Percentiles rank a stretch among this genome's conserved stretches.
Conservation (phyloP, 1,140 invertebrate genomes). For the Trichonephila inaurata region DNA sequence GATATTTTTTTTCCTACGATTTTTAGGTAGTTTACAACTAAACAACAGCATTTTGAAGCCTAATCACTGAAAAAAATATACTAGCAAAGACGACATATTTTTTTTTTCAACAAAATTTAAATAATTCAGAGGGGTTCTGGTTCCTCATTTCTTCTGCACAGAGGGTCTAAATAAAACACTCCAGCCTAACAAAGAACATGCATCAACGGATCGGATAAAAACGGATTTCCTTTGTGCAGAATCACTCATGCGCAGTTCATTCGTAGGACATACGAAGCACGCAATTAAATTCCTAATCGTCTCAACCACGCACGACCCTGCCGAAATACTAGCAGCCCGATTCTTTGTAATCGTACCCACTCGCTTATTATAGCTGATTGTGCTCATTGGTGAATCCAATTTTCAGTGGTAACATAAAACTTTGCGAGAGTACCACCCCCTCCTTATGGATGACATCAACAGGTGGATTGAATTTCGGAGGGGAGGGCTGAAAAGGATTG, state of each 20-base stretch:
- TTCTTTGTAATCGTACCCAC: conserved; percentile 39
- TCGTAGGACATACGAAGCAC: conserved; percentile 21
- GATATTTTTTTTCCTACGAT: no score
- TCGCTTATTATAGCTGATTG: conserved; percentile 35
- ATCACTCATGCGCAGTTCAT: conserved; percentile 13
- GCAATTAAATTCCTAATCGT: conserved; percentile 61
- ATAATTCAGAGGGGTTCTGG: no score
- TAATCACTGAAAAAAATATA: no score
- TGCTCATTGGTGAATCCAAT: conserved; percentile 51
- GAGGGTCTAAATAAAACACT: no score
- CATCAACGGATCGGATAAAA: background rate
- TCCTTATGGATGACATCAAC: conserved; percentile 53
- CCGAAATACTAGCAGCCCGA: background rate
- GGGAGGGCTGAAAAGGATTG: background rate
- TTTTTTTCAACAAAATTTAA: no score
- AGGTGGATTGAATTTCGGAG: conserved; percentile 56
- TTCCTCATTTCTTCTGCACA: background rate
- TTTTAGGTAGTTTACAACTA: no score
- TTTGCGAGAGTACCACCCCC: conserved; percentile 4
- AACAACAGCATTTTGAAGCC: no score
- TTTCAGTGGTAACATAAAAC: conserved; percentile 49
- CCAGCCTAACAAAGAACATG: background rate
- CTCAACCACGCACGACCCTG: background rate
- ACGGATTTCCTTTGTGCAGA: conserved; percentile 21
- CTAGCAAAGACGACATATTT: no score